phyloP scores from a whole-genome alignment of 2,113 vertebrate genomes.

The Edolisoma coerulescens region DNA sequence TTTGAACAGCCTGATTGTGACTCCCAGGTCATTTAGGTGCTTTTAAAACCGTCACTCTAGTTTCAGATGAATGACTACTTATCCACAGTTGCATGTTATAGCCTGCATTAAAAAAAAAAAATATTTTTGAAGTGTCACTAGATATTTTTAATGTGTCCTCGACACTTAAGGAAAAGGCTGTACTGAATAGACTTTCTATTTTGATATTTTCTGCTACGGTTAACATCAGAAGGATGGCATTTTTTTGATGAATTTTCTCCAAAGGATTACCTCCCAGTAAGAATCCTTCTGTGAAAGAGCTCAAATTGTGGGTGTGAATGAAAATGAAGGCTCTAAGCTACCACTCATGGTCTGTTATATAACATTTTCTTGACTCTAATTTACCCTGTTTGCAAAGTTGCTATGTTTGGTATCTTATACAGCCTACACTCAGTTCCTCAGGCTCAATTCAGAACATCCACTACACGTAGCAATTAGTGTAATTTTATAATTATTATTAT shows the following conservation, averaged over 20 bases:
- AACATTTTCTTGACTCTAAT: slow-evolving; percentile 53
- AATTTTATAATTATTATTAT: slow-evolving; percentile 37
- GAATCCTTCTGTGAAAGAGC: slow-evolving; percentile 2
- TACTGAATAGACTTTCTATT: background rate
- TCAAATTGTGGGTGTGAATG: slow-evolving; percentile 42
- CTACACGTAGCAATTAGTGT: slow-evolving; percentile 26
- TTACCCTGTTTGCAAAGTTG: slow-evolving; percentile 48
- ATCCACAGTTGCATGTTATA: background rate
- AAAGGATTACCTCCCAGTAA: slow-evolving; percentile 21
- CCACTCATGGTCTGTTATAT: slow-evolving; percentile 37
- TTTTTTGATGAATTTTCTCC: slow-evolving; percentile 12
- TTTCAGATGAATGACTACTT: background rate
- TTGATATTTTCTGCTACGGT: background rate
- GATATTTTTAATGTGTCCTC: background rate
- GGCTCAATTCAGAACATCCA: slow-evolving; percentile 50
- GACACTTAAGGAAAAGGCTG: background rate
- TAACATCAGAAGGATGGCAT: background rate
- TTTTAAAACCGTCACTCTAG: background rate
- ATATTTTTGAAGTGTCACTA: background rate
- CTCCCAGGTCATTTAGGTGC: background rate
- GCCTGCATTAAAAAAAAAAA: background rate
- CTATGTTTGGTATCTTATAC: slow-evolving; percentile 50
- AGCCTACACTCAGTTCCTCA: slow-evolving; percentile 45
- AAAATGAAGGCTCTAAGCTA: slow-evolving; percentile 35
- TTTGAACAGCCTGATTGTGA: background rate